Evolutionary conservation across 2,888 invertebrate genomes (phyloP).

Genomic region (Drosophila paranaensis): DNA sequence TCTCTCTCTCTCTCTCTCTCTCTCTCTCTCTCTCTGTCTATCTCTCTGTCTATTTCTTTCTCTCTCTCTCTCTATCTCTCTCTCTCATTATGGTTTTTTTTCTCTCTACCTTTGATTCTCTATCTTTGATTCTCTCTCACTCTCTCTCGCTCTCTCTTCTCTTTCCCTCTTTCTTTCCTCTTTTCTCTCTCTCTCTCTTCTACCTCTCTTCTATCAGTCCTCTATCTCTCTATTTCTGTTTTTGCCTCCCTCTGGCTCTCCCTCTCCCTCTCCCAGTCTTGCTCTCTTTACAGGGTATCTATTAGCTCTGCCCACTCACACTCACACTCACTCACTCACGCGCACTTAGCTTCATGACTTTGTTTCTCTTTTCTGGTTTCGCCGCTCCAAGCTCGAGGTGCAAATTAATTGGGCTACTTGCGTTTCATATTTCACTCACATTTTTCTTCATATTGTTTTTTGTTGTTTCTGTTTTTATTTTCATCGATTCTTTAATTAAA

Average conservation of each 20-base stretch:
- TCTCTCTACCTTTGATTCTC: not conserved
- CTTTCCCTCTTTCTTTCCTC: not conserved
- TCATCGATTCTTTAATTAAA: slow-evolving; percentile 67
- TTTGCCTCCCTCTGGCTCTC: not conserved
- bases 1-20: not conserved
- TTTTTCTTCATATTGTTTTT: slow-evolving; percentile 5
- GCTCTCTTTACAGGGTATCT: slow-evolving; percentile 6
- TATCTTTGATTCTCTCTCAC: not conserved
- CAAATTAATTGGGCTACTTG: slow-evolving; percentile 71
- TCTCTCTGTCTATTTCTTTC: not conserved
- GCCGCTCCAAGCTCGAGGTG: slow-evolving; percentile 41
- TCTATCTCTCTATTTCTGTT: not conserved
- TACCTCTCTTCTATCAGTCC: not conserved
- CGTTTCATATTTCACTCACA: slow-evolving; percentile 48
- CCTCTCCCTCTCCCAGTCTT: not conserved
- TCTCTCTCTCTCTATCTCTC: not conserved
- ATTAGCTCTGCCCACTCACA: not conserved
- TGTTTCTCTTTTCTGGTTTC: slow-evolving; percentile 4
- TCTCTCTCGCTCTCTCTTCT: not conserved
- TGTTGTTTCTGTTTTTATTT: slow-evolving; percentile 24
- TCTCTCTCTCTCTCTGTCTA: not conserved
- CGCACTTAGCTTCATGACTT: not conserved
- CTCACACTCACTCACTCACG: not conserved
- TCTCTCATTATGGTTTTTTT: not conserved
- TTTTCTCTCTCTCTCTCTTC: not conserved